Evolutionary conservation across 1,140 invertebrate species (phyloP), one percentile per base, ranked within the genome.

Genomic region (Tetragnatha versicolor): DNA sequence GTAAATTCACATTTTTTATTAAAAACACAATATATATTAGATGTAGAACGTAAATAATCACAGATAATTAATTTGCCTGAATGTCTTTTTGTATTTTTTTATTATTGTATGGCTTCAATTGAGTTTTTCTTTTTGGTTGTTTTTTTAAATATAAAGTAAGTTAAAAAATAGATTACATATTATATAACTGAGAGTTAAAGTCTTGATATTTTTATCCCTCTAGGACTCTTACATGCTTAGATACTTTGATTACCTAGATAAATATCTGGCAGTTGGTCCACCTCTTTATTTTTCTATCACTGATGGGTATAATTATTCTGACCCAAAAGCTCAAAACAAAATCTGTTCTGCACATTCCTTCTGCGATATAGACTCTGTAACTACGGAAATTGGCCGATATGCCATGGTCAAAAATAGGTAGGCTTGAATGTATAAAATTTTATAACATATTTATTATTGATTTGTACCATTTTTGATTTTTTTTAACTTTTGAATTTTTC

Each of bases 211-310:
- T 55, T 55, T 58, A 22, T 31, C 47, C 47, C 29, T 14, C 10
- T 47, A 86, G 79, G 92, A 96, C 83, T 97, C 95, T 1, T 95
- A 95, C 83, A 93, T 97, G 49, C 88, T 93, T 29, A 91, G 91
- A 83, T 96, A 96, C 80, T 89, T 95, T 89, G 81, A 90, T 51
- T 80, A 80, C 79, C 91, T 97, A 86, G 89, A 89, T 51, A 88
- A 91, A 22, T 89, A 94, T 51, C 86, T 98, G 79, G 89, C 90
- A 0, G 91, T 95, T 82, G 96, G 96, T 0, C 91, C 95, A n/a
- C 95, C 95, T 0, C 92, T 98, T 0, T 98, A 94, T 85, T 98
- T 96, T 88, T 92, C 98, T 0, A 87, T 97, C 2, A 93, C 91
- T 82, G 88, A 90, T 58, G 92, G 91, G 0, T 85, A 94, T 3